Evolutionary conservation across 2,113 vertebrate species (phyloP), one percentile per base, ranked within the genome.

Genomic region (Neoarius graeffei): DNA sequence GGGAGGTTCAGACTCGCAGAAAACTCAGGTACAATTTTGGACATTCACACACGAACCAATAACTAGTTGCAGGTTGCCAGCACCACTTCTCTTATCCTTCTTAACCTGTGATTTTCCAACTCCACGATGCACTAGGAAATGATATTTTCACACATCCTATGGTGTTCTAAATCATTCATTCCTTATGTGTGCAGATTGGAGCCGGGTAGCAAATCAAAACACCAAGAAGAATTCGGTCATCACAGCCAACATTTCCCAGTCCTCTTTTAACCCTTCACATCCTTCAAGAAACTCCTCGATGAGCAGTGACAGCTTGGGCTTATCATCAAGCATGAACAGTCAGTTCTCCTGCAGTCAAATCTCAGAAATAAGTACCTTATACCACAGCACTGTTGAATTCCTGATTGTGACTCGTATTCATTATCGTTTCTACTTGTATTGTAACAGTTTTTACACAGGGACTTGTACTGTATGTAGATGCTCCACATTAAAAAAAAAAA

Each of bases 1-100:
- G 98, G 98, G n/a, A 96, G 92, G 73, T 94, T 97, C 79, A 95
- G 97, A 81, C 92, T 98, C 91, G 93, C 96, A 90, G 97, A 99
- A 95, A 98, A 98, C 92, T 98, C 97, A 91, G 98, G 98, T 96
- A 87, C 15, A 9, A 14, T 11, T 9, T 2, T 17, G 50, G 27
- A 73, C 10, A 17, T 15, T 35, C 15, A 14, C 57, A 54, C 8
- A 54, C 50, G 60, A 77, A 69, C 60, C 60, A 64, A 23, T 64
- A 25, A 64, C 60, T 9, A 2, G 7, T 50, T 8, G 1, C 23
- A 50, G 10, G 25, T 27, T 79, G 50, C 42, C 42, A 42, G 42
- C 11, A 56, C 23, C 25, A 56, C 3, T 0, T 48, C 0, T 74
- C 27, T 27, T 69, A 35, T 13, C n/a, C n/a, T 69, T 35, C n/a